Percentiles rank a stretch among this genome's conserved stretches.
Evolutionary conservation across 2,797 vertebrate species (phyloP).

Genomic region (Propithecus deckenii): DNA sequence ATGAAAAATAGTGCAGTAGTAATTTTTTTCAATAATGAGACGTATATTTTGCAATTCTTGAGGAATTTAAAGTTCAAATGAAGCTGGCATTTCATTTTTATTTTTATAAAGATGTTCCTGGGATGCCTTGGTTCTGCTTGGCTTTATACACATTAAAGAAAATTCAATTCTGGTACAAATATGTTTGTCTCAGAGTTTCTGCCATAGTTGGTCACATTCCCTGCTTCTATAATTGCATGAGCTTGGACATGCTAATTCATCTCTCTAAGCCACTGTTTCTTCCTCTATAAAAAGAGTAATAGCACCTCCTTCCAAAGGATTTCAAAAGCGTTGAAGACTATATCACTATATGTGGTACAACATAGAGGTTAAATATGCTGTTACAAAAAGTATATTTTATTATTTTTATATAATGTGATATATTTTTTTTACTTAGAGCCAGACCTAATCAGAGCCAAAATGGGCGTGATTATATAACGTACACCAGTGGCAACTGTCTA

Average conservation of each 20-base stretch:
- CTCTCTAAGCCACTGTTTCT: neutral
- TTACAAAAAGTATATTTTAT: neutral
- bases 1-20: neutral
- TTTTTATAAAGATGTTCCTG: neutral
- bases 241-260: neutral
- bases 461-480: rapidly evolving
- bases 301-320: neutral
- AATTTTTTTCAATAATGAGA: neutral
- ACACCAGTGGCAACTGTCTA: rapidly evolving
- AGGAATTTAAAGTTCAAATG: neutral
- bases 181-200: neutral
- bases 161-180: neutral
- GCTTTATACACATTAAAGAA: neutral
- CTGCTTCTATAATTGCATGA: neutral
- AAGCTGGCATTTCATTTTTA: neutral
- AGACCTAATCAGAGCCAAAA: neutral
- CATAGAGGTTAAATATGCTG: neutral
- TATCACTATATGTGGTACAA: neutral
- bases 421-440: neutral
- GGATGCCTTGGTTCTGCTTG: neutral
- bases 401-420: neutral
- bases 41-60: neutral
- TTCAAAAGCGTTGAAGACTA: neutral
- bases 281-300: neutral
- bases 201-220: neutral